Evolutionary conservation across 1,140 invertebrate genomes (phyloP), one percentile per base, ranked within the genome.

Genomic region (Drosophila sulfurigaster): DNA sequence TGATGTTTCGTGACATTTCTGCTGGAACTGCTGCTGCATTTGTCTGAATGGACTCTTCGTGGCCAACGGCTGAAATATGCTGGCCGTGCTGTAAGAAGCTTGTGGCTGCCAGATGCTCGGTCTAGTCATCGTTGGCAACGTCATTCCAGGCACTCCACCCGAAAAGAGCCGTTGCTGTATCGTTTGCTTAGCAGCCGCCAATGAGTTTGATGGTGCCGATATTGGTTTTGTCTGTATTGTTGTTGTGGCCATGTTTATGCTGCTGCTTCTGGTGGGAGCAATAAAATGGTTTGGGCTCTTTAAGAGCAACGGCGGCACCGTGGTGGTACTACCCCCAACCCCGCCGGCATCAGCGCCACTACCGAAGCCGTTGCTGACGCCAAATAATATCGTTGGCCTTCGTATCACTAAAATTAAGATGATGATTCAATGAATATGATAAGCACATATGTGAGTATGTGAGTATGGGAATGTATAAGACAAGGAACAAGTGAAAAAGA

Each of bases 401-500:
- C 86, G 91, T 92, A 92, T 92, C 91, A 87, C 91, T 92, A 92
- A 92, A 92, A 92, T 91, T 92, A 90, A 89, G 81, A 89, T 89
- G 79, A 92, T 92, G 91, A 91, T 81, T 85, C 73, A 91, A 91
- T 92, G 91, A 92, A 72, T 90, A 90, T 90, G 83, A 90, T 86
- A 81, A 81, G 56, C 70, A 65, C 75, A 85, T 79, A 16, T 58
- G 75, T 62, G 60, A 13, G 28, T 30, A 5, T 30, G 32, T 32
- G 32, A 7, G 32, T 32, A 8, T 32, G 32, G 32, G 32, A 7
- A 8, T 32, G 32, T 32, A 8, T 32, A 25, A 25, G 20, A 25
- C 20, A 25, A 25, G 3, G 20, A 25, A 25, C 20, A 25, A 54
- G 49, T 20, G 13, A 38, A 8, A 58, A 2, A 66, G 41, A 51